Evolutionary conservation across 2,888 invertebrate species (phyloP).

Genomic region (Tachina grossa): DNA sequence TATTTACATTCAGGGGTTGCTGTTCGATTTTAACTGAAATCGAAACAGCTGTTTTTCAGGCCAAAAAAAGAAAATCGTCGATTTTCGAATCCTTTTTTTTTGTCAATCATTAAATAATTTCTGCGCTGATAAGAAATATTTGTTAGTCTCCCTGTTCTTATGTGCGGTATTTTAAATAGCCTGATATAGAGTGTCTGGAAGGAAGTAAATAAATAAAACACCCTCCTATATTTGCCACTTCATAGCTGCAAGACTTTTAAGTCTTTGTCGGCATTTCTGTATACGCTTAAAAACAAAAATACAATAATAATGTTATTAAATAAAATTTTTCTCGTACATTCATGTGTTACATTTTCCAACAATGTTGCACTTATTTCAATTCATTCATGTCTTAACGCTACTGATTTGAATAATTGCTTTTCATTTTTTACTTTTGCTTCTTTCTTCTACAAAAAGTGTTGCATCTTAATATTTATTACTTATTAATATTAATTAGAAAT

Average conservation of each 20-base stretch:
- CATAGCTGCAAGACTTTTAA: background rate
- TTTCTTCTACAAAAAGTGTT: constrained; percentile 1
- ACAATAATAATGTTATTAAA: constrained; percentile 27
- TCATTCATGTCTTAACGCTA: constrained; percentile 55
- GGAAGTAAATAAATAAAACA: background rate
- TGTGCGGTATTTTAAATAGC: too few species aligned
- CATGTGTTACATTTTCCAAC: constrained; percentile 12
- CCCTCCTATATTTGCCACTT: background rate
- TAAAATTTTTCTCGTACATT: constrained; percentile 8
- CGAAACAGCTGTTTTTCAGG: too few species aligned
- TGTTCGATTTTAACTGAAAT: too few species aligned
- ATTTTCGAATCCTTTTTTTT: too few species aligned
- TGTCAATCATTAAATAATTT: too few species aligned
- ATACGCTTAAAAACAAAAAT: background rate
- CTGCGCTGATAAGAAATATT: too few species aligned
- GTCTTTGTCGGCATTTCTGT: background rate
- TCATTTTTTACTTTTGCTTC: background rate
- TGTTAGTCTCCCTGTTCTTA: too few species aligned
- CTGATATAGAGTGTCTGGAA: too few species aligned
- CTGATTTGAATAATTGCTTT: constrained; percentile 63
- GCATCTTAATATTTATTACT: background rate
- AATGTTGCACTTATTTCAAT: constrained; percentile 23
- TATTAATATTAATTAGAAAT: constrained; percentile 15
- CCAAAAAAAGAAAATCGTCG: too few species aligned
- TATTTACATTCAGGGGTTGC: too few species aligned